phyloP scores from a whole-genome alignment of 2,888 invertebrate species.

The Caenorhabditis wallacei region DNA sequence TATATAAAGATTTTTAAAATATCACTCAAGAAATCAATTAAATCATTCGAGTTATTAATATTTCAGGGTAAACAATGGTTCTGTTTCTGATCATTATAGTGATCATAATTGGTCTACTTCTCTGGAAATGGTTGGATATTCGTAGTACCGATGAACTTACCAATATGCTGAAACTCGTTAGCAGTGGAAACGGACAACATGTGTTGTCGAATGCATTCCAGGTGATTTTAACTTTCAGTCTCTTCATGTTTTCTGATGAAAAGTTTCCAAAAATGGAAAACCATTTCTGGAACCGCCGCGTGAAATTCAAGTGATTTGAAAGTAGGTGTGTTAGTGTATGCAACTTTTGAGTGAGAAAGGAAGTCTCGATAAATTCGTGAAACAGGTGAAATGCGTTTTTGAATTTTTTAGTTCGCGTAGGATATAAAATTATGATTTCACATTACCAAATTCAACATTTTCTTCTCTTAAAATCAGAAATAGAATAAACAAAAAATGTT shows the following conservation, averaged over 20 bases:
- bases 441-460: slow-evolving; percentile 23
- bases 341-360: slow-evolving; percentile 18
- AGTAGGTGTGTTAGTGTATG: slow-evolving; percentile 24
- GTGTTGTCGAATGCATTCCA: slow-evolving; percentile 75
- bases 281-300: slow-evolving; percentile 20
- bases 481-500: slow-evolving; percentile 16
- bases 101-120: slow-evolving; percentile 54
- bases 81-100: slow-evolving; percentile 23
- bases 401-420: slow-evolving; percentile 31
- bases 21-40: too few relatives aligned
- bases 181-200: slow-evolving; percentile 75
- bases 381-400: slow-evolving; percentile 29
- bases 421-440: slow-evolving; percentile 38
- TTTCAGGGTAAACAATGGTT: slow-evolving; percentile 39
- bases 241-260: slow-evolving; percentile 8
- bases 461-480: slow-evolving; percentile 27
- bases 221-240: slow-evolving; percentile 45
- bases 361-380: slow-evolving; percentile 27
- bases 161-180: slow-evolving; percentile 51
- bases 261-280: slow-evolving; percentile 12
- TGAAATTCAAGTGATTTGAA: slow-evolving; percentile 1
- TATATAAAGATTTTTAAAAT: too few relatives aligned
- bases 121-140: slow-evolving; percentile 77
- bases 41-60: background rate
- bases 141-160: slow-evolving; percentile 71